Base-by-base conservation (phyloP, 2,888 invertebrate species). In the Cerastis rubricosa region DNA sequence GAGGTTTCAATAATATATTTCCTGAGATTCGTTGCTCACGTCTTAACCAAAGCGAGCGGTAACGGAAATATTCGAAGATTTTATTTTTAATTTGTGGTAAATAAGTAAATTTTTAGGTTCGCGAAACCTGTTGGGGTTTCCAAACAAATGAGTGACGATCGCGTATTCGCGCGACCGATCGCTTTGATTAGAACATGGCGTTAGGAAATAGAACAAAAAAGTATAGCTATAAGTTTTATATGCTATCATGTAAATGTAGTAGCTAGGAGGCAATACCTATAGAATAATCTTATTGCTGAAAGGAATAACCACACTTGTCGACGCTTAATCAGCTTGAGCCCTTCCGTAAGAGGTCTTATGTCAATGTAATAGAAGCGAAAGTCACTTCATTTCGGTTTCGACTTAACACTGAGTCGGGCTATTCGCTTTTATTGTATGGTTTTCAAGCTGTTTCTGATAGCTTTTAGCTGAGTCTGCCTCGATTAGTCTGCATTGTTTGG, bases 181-280 rank as follows among this genome's bases (percentile, higher is more conserved):
- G 64, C 64, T 64, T 64, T 64, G 43, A 8, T 64, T 43, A 64
- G 14, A n/a, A 64, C 8, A 14, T 14, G 14, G 43, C 12, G 43
- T 64, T 35, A 51, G 49, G 51, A 64, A n/a, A 25, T 43, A 19
- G 5, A 43, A 45, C 74, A 72, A 68, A 59, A 64, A 25, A 25
- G 19, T 49, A 25, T 54, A 51, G 12, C 14, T 57, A 9, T 74
- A 84, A 40, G 22, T 69, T 71, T 66, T 80, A 71, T 63, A 71
- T 54, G 22, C 54, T 80, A 63, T 73, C 59, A 29, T 69, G 54
- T 73, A 40, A 19, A 43, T 25, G 54, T 14, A 57, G 80, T 61
- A 71, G 65, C 49, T 71, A 81, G 76, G 76, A 66, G 47, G 17
- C 14, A n/a, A n/a, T 43, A 22, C 19, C 8, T 5, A 25, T 1